Base-by-base conservation (phyloP, 2,888 invertebrate genomes). In the Conops quadrifasciatus region DNA sequence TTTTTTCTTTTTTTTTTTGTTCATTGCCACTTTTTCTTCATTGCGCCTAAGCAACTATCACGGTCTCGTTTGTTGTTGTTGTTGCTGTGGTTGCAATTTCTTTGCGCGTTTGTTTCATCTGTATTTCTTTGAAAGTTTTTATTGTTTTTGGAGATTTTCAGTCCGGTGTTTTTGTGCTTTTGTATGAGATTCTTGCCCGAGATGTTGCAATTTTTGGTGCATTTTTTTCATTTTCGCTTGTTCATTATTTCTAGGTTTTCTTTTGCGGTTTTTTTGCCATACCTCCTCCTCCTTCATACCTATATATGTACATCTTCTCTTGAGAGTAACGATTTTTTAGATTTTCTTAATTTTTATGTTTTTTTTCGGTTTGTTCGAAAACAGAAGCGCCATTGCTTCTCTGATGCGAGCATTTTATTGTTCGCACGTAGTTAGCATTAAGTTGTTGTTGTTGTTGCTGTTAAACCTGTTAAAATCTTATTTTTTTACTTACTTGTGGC, bases 401-500 rank as follows among this genome's bases (percentile, higher is more conserved):
- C n/a, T n/a, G n/a, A n/a, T n/a, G n/a, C n/a, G n/a, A n/a, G n/a
- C 5, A 36, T 36, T 36, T 36, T 36, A 36, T 36, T 36, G 9
- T 36, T 36, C 36, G 5, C 62, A 30, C 43, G 16, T 62, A 19
- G 9, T 24, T 36, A 36, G 43, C 43, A 43, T 62, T 43, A 11
- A 3, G 21, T 36, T n/a, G 30, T 62, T 36, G 30, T 19, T 62
- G 13, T 1, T 43, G 21, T 45, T 19, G n/a, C n/a, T 19, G 1
- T 43, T 21, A 19, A n/a, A 19, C n/a, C 5, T 58, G 26, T 59
- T 59, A 26, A 7, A 36, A 19, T 2, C 43, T 24, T 15, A 47
- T 15, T 56, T 45, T 51, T 60, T n/a, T 68, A 68, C 68, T 68
- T 68, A 68, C 68, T 49, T 62, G 30, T 24, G 62, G 62, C 51